Base-by-base conservation (phyloP, 2,113 vertebrate species). In the Pantherophis guttatus region DNA sequence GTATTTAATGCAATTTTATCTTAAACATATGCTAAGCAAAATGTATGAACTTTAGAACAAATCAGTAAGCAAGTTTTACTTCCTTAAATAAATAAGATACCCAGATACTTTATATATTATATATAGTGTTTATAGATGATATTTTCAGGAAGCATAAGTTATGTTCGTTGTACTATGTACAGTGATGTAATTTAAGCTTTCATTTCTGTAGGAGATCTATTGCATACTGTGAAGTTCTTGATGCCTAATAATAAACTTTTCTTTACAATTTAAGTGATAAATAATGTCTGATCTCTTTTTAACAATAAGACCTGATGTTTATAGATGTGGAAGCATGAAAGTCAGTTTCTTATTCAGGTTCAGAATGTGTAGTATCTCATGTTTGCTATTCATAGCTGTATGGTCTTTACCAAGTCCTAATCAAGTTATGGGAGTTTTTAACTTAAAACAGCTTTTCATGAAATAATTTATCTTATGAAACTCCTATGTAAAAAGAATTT, bases 21-120 rank as follows among this genome's bases (percentile, higher is more conserved):
- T 86, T 86, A 90, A 44, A 90, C 23, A 29, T 26, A 87, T 33
- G n/a, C 39, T 26, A 15, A 70, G 8, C 23, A 65, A 53, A 87
- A 24, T 91, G n/a, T 62, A 88, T 86, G 48, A 29, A 91, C 53
- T 86, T 29, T 48, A 62, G 3, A 19, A 33, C 53, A 89, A 65
- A 90, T 65, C 33, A 50, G 57, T 86, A 39, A 12, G 15, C 75
- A 24, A 21, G 17, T 13, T 53, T 50, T 81, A 52, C 10, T 48
- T 21, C 39, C 81, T 91, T 86, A 86, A 94, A 50, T 90, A 92
- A 86, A 94, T 87, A 92, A 62, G 87, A 86, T 92, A 53, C 12
- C 24, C 62, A 94, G 65, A 89, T 50, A 53, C 21, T 58, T 33
- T 44, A 8, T n/a, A 21, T 44, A 29, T 89, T 86, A 26, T 8